Evolutionary conservation across 2,888 invertebrate species (phyloP), one percentile per base, ranked within the genome.

Genomic region (Drosophila ustulata): DNA sequence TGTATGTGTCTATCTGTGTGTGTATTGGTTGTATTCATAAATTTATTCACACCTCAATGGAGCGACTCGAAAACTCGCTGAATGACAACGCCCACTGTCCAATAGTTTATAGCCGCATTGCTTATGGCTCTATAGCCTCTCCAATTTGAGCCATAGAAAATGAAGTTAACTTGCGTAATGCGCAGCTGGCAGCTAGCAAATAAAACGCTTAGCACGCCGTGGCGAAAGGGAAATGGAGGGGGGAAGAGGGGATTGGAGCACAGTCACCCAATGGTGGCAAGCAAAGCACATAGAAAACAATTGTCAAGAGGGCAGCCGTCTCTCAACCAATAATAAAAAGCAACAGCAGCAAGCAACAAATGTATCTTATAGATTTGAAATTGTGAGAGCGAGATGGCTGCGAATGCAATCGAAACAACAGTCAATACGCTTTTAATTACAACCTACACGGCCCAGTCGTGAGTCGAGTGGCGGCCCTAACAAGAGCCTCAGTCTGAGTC

Each of bases 381-480:
- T 18, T 25, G 78, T 72, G 71, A 67, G 67, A 84, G 70, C 66
- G 78, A 72, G 85, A 87, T 34, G 61, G 61, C 23, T 47, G 68
- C 66, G 64, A 69, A 52, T 78, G 79, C 69, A 75, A 64, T 71
- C 83, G 84, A 65, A 73, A 69, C 75, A 66, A 71, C 86, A 83
- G 82, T 83, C 83, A 89, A 84, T 84, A 89, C 68, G 89, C 85
- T 89, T 84, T 84, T 84, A 84, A 84, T 89, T 84, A 74, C 88
- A 61, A 62, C 83, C 83, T 71, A 89, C 83, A 70, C 87, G 51
- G 30, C 26, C 26, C 37, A 32, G 57, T 49, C 63, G 41, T 28
- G 52, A 26, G 56, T 49, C 45, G 65, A 62, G 13, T 41, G 7
- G 49, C 55, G 53, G 87, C 89, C 83, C 83, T 84, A 84, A 84